phyloP scores from a whole-genome alignment of 2,797 vertebrate genomes.

The Mormyrops attenuatus region DNA sequence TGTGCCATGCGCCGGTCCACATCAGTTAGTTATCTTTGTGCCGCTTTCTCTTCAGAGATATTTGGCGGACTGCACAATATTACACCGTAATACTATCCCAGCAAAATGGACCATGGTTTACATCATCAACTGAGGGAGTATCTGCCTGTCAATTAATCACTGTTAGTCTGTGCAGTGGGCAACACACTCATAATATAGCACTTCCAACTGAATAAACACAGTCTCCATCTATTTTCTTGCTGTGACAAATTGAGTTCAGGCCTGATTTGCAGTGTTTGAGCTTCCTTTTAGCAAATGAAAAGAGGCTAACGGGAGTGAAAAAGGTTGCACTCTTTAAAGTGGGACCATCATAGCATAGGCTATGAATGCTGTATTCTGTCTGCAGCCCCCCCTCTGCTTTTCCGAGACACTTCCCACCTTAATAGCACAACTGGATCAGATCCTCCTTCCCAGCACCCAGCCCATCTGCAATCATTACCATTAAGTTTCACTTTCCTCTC shows the following conservation, averaged over 20 bases:
- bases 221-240: constrained; percentile 3
- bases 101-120: not conserved
- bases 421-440: not conserved
- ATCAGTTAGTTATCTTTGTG: not conserved
- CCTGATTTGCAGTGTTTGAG: constrained; percentile 25
- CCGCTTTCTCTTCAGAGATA: not conserved
- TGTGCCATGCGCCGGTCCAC: not conserved
- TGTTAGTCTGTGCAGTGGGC: constrained; percentile 31
- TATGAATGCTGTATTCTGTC: constrained; percentile 40
- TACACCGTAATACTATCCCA: not conserved
- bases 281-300: not conserved
- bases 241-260: not conserved
- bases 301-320: not conserved
- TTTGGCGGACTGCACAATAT: not conserved
- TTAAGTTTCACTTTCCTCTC: constrained; percentile 16
- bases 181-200: constrained; percentile 27
- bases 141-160: constrained; percentile 5
- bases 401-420: constrained; percentile 20
- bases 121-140: not conserved
- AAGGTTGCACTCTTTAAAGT: not conserved
- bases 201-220: constrained; percentile 30
- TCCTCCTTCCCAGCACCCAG: not conserved
- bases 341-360: constrained; percentile 34
- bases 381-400: constrained; percentile 23
- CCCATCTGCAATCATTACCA: not conserved